A percentile compares a stretch with the other conserved stretches of the same genome.
These are phyloP conservation scores for Ligdia adustata DNA, from an alignment of 2,888 invertebrate genomes.

Conservation along the genomic window DNA sequence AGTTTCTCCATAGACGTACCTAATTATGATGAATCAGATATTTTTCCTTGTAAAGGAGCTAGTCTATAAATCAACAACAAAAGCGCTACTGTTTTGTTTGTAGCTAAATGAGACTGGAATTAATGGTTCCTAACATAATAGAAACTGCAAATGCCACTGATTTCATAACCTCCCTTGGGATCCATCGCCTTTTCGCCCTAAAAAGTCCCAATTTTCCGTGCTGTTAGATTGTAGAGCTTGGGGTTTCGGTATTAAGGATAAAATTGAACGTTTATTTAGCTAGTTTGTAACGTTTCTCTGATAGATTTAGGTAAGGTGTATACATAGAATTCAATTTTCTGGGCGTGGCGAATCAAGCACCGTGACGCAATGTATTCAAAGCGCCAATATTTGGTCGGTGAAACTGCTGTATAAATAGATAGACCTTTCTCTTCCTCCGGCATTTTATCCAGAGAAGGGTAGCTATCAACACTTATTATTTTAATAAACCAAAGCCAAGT, in stretches of 20 bases:
- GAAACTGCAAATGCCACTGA: conserved; percentile 88
- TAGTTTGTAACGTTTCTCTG: conserved; percentile 55
- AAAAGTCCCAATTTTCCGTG: conserved; percentile 51
- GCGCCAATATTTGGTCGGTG: conserved; percentile 74
- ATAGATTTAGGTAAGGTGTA: conserved; percentile 68
- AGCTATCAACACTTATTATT: conserved; percentile 55
- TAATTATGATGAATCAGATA: no score
- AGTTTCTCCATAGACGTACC: no score
- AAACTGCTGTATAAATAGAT: conserved; percentile 76
- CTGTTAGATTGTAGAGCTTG: conserved; percentile 45
- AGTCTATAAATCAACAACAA: conserved; percentile 42
- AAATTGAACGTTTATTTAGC: conserved; percentile 35
- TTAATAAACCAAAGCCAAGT: conserved; percentile 42
- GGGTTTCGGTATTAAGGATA: conserved; percentile 39
- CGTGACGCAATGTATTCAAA: conserved; percentile 83
- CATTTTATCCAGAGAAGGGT: conserved; percentile 64
- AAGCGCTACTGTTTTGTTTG: conserved; percentile 71
- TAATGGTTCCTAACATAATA: conserved; percentile 83
- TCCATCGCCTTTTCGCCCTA: conserved; percentile 78
- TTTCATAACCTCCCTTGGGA: conserved; percentile 85
- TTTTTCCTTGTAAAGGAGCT: neutral
- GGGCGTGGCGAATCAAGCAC: conserved; percentile 83
- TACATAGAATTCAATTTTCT: conserved; percentile 81
- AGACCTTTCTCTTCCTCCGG: conserved; percentile 64
- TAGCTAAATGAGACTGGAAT: conserved; percentile 81